These are phyloP conservation scores for Scleropages formosus DNA, from an alignment of 2,797 vertebrate species.

Conservation along the genomic window DNA sequence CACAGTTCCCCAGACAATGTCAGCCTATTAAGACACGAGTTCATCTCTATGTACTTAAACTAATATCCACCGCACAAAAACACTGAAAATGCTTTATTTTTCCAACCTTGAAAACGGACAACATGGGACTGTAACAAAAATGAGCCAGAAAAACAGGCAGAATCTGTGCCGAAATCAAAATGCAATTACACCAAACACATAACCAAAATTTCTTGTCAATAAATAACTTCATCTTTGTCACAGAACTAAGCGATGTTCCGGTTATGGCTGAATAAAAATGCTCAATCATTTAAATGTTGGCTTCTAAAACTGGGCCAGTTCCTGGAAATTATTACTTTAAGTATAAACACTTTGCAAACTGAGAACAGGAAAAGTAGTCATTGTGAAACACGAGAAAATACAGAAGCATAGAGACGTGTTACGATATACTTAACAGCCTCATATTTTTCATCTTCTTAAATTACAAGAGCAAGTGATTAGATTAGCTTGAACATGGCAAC, in stretches of 20 bases:
- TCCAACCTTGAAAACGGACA: slow-evolving; percentile 7
- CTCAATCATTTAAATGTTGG: not conserved
- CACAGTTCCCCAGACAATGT: slow-evolving; percentile 65
- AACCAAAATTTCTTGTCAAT: slow-evolving; percentile 29
- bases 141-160: slow-evolving; percentile 35
- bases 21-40: slow-evolving; percentile 55
- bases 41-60: slow-evolving; percentile 38
- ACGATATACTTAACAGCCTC: slow-evolving; percentile 15
- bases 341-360: not conserved
- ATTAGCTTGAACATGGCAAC: slow-evolving; percentile 39
- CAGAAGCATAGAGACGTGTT: slow-evolving; percentile 30
- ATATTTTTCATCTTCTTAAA: slow-evolving; percentile 37
- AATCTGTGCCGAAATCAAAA: slow-evolving; percentile 38
- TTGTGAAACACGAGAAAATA: slow-evolving; percentile 31
- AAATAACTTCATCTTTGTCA: slow-evolving; percentile 34
- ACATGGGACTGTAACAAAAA: slow-evolving; percentile 3
- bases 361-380: slow-evolving; percentile 20
- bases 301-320: not conserved
- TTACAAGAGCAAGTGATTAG: slow-evolving; percentile 34
- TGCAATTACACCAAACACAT: slow-evolving; percentile 24
- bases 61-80: not conserved
- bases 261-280: slow-evolving; percentile 29
- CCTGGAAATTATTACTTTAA: not conserved
- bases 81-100: no score
- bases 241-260: no score